Evolutionary conservation across 2,797 vertebrate genomes (phyloP), one percentile per base, ranked within the genome.

Genomic region (Aratinga solstitialis): DNA sequence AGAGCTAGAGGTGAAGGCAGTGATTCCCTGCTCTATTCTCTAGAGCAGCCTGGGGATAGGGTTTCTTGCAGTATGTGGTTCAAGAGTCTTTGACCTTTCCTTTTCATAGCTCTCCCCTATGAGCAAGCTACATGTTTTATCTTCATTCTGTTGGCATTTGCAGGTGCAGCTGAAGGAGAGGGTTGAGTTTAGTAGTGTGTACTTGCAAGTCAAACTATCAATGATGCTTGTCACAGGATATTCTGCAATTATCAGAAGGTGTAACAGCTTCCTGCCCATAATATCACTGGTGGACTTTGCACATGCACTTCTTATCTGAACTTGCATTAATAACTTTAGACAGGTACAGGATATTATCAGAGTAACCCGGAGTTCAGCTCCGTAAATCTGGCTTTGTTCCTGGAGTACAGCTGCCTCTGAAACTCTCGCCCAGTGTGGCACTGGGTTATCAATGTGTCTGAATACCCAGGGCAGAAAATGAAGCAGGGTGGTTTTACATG

Each of bases 1-100:
- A 75, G 42, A 78, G 72, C 73, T 74, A 17, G 36, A 87, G 47
- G 56, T 5, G 2, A n/a, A 88, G 71, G 94, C 88, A 79, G 1
- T 9, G 21, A 56, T 91, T 77, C 71, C 67, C 42, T 83, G 53
- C 83, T 40, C 20, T 24, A 8, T 67, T 77, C 53, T 87, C 66
- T 54, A 61, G 58, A 68, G 74, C 54, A 92, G 78, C 58, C n/a
- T 84, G 38, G 42, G 92, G 87, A 78, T 91, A 88, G 89, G 38
- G 77, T 95, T 95, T 94, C 94, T 78, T 82, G 56, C 63, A 86
- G 81, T 83, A 83, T 53, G 84, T 75, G 48, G 23, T 85, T 94
- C 48, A 32, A 40, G 80, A 74, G 80, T 58, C 87, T 90, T 82
- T 93, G 90, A 94, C 84, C 87, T 86, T 86, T 90, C 84, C 84